Evolutionary conservation across 2,888 invertebrate genomes (phyloP).

Genomic region (Pterostichus madidus): DNA sequence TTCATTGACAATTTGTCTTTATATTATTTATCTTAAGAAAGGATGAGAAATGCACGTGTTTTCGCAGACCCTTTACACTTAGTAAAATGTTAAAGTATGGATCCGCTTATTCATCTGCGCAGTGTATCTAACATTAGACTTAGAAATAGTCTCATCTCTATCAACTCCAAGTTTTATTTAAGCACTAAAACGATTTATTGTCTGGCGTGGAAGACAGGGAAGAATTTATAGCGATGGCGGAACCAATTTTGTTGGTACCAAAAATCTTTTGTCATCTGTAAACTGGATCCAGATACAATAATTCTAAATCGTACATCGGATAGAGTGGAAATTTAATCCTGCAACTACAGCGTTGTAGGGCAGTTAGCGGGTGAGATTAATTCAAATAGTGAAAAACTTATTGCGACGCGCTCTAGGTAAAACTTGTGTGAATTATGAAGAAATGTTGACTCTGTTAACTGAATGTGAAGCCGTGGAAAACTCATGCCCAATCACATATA

Average conservation of each 20-base stretch:
- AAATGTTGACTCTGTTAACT: slow-evolving; percentile 69
- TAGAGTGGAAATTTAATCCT: slow-evolving; percentile 22
- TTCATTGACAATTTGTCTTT: no score
- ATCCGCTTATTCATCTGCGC: slow-evolving; percentile 74
- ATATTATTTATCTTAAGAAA: no score
- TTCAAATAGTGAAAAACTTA: slow-evolving; percentile 73
- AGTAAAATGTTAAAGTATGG: slow-evolving; percentile 70
- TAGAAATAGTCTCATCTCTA: slow-evolving; percentile 72
- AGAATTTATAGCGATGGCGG: slow-evolving; percentile 1
- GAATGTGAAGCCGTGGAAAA: slow-evolving; percentile 73
- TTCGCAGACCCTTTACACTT: slow-evolving; percentile 73
- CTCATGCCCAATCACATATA: slow-evolving; percentile 68
- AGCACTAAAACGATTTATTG: slow-evolving; percentile 7
- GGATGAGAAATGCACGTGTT: slow-evolving; percentile 66
- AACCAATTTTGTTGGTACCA: slow-evolving; percentile 17
- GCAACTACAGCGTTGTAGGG: slow-evolving; percentile 23
- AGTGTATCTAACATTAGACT: slow-evolving; percentile 72
- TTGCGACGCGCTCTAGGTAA: slow-evolving; percentile 73
- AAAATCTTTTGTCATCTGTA: background rate
- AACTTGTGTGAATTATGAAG: slow-evolving; percentile 70
- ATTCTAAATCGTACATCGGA: background rate
- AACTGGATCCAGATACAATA: background rate
- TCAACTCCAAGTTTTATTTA: slow-evolving; percentile 68
- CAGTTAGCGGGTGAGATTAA: slow-evolving; percentile 74
- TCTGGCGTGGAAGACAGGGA: slow-evolving; percentile 9